phyloP scores from a whole-genome alignment of 2,888 invertebrate species.

The Sphaeridia pumilis region DNA sequence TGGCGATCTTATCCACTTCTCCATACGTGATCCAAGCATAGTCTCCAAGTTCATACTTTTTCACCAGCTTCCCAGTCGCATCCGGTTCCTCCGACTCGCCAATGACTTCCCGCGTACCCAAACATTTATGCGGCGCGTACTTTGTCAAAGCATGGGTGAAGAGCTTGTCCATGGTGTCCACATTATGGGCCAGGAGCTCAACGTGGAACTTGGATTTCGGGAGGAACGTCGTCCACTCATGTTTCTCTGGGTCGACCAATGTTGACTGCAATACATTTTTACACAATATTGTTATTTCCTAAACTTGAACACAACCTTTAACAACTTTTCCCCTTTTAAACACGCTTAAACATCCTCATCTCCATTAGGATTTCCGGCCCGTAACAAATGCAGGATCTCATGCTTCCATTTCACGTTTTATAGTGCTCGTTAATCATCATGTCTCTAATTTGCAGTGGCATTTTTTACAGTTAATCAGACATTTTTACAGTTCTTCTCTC shows the following conservation, averaged over 20 bases:
- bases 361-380: too few relatives aligned
- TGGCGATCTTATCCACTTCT: constrained; percentile 63
- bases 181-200: constrained; percentile 47
- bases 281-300: too few relatives aligned
- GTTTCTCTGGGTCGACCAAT: constrained; percentile 20
- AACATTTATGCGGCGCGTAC: constrained; percentile 60
- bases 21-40: constrained; percentile 80
- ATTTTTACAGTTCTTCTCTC: too few relatives aligned
- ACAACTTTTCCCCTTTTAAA: too few relatives aligned
- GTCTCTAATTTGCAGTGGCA: too few relatives aligned
- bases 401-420: too few relatives aligned
- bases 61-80: constrained; percentile 41
- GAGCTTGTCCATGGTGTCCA: constrained; percentile 72
- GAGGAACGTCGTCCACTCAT: constrained; percentile 22
- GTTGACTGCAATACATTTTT: too few relatives aligned
- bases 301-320: too few relatives aligned
- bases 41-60: constrained; percentile 76
- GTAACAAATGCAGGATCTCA: too few relatives aligned
- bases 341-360: too few relatives aligned
- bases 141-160: constrained; percentile 63
- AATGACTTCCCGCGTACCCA: constrained; percentile 80
- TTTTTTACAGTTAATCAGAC: too few relatives aligned
- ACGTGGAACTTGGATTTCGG: constrained; percentile 20
- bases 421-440: too few relatives aligned
- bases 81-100: constrained; percentile 92